Evolutionary conservation across 1,140 invertebrate species (phyloP), one percentile per base, ranked within the genome.

Genomic region (Listronotus bonariensis): DNA sequence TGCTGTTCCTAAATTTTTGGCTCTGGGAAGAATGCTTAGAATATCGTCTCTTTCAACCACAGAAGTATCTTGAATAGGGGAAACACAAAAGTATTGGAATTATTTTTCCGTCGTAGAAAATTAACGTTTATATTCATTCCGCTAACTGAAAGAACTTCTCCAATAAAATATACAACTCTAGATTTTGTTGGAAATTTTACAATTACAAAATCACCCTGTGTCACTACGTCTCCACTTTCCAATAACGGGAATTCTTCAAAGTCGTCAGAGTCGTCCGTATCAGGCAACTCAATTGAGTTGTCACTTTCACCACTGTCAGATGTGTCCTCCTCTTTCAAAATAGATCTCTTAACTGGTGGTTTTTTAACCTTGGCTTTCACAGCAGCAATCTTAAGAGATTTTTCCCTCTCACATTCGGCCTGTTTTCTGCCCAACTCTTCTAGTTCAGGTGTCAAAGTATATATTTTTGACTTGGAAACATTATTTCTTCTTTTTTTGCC

Each of bases 291-390:
- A 40, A 40, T 40, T 40, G 38, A 40, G 38, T 40, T 40, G 38
- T 40, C n/a, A 40, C 38, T 40, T 14, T 40, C 38, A 40, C 38
- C 38, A 40, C 38, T 40, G 38, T 14, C 38, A 40, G 38, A 40
- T 40, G 2, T 40, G n/a, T 40, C 38, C 10, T 40, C 38, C 10
- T 40, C 38, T 10, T 14, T 40, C 38, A 40, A 40, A 40, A 40
- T 40, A 40, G 38, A 40, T 40, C 38, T 40, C 38, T 40, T 40
- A 14, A 40, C 38, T 40, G 38, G 38, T 40, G n/a, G n/a, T 40
- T 40, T 40, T 38, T 40, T 40, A 40, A 40, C 38, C 38, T 40
- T 40, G n/a, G 10, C 38, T 40, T 40, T 14, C 10, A 40, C 38
- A 40, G 10, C 38, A 40, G 10, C n/a, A 3, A 40, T 40, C 38